A percentile compares a stretch with the other conserved stretches of the same genome.
Evolutionary conservation across 2,113 vertebrate species (phyloP).

Genomic region (Myodes glareolus): DNA sequence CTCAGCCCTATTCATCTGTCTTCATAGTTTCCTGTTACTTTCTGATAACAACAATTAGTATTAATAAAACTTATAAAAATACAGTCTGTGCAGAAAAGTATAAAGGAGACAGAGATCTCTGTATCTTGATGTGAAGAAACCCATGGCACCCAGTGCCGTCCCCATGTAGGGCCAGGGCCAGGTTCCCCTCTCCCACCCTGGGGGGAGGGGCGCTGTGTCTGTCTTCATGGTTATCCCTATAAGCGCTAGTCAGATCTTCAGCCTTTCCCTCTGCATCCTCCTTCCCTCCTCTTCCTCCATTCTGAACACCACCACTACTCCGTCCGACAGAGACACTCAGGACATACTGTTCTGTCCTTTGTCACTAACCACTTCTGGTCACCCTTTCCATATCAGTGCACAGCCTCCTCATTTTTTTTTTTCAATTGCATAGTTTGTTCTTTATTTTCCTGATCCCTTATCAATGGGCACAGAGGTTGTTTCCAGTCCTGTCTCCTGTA

Average conservation of each 20-base stretch:
- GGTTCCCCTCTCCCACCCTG: fast-evolving
- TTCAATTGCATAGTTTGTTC: not conserved
- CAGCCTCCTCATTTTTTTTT: not conserved
- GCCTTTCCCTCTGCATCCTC: not conserved
- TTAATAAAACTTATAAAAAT: not conserved
- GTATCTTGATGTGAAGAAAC: not conserved
- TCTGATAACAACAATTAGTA: not conserved
- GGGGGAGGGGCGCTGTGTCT: fast-evolving
- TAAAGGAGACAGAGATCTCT: not conserved
- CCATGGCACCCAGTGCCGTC: fast-evolving
- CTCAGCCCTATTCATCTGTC: not conserved
- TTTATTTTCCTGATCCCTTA: not conserved
- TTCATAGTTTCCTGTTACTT: not conserved
- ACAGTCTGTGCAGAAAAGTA: not conserved
- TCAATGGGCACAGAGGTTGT: not conserved
- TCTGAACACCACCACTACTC: not conserved
- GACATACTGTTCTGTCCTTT: not conserved
- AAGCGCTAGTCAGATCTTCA: not conserved
- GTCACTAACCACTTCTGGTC: not conserved
- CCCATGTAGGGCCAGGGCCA: fast-evolving
- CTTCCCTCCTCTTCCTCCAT: not conserved
- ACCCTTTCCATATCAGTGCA: not conserved
- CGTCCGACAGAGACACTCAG: not conserved
- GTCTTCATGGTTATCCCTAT: fast-evolving
- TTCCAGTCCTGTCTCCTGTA: not conserved